Evolutionary conservation across 1,140 invertebrate species (phyloP), one percentile per base, ranked within the genome.

Genomic region (Zaprionus gabonicus): DNA sequence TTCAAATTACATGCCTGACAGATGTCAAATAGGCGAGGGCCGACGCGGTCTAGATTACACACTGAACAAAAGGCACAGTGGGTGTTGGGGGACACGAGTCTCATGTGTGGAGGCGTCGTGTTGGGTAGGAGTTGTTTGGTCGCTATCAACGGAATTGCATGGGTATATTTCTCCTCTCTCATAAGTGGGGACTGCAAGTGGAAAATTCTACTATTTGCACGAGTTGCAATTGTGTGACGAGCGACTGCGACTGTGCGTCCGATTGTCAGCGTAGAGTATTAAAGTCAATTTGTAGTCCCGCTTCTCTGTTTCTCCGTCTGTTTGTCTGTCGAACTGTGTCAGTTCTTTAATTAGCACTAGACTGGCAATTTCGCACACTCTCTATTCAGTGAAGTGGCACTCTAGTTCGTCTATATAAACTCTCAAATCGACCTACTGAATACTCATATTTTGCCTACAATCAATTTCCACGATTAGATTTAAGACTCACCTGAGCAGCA

Each of bases 401-500:
- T 51, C 41, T 17, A 46, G 7, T 23, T 25, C 25, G 28, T 31
- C 20, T 25, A 41, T 38, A 13, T 15, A 15, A 38, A 9, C 68
- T 70, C 67, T 31, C 25, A 27, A 6, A 51, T n/a, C 25, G 27
- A 49, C 12, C 46, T 25, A n/a, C 34, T 51, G 55, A 44, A 44
- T 44, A 15, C 36, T 38, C 36, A 38, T 13, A 38, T 38, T 13
- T 13, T 12, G 36, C 6, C 12, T 38, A 13, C 4, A 38, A 13
- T 38, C 10, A 38, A n/a, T 15, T 15, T 56, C 23, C 34, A 25
- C 56, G 41, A 36, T 71, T 36, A 63, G 41, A 56, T 71, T n/a
- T 25, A 23, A 17, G 9, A 88, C 93, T 94, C 94, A 97, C 96
- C 96, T 95, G 72, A 96, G 93, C 12, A 98, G 93, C 86, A 98